Percentiles rank a stretch among this genome's conserved stretches.
Conservation (phyloP, 2,113 vertebrate species). For the Sebastes fasciatus region DNA sequence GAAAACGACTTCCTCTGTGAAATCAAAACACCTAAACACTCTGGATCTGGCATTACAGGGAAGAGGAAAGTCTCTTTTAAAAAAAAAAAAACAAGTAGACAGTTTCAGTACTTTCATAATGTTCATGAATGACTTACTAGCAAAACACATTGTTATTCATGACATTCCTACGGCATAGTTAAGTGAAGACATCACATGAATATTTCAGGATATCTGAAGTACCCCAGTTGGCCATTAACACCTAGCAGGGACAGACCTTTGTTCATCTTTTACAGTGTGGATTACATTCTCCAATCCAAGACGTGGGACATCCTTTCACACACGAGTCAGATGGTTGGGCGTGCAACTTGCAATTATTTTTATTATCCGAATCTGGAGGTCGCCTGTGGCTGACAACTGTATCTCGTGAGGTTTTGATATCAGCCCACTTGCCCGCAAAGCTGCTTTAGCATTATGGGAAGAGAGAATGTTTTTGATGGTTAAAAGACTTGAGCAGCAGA, state of each 20-base stretch:
- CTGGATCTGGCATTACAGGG: background rate
- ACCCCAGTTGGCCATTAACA: background rate
- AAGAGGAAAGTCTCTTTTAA: background rate
- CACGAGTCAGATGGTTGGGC: background rate
- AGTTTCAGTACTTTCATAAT: background rate
- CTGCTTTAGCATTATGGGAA: slow-evolving; percentile 21
- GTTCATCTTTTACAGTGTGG: background rate
- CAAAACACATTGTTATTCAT: background rate
- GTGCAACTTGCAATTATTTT: too few species aligned
- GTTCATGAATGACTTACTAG: background rate
- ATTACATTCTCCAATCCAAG: background rate
- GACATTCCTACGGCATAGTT: background rate
- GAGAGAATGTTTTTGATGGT: slow-evolving; percentile 51
- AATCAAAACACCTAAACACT: background rate
- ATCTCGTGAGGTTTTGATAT: background rate
- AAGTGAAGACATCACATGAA: background rate
- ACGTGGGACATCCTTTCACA: background rate
- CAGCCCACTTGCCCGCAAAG: slow-evolving; percentile 28
- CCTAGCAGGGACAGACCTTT: background rate
- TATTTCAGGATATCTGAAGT: background rate
- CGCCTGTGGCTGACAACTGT: background rate
- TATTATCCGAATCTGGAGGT: background rate
- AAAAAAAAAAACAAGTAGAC: background rate
- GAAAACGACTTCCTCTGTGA: background rate
- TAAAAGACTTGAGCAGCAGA: slow-evolving; percentile 36